phyloP scores from a whole-genome alignment of 2,797 vertebrate species.

The Bradypodion ventrale region DNA sequence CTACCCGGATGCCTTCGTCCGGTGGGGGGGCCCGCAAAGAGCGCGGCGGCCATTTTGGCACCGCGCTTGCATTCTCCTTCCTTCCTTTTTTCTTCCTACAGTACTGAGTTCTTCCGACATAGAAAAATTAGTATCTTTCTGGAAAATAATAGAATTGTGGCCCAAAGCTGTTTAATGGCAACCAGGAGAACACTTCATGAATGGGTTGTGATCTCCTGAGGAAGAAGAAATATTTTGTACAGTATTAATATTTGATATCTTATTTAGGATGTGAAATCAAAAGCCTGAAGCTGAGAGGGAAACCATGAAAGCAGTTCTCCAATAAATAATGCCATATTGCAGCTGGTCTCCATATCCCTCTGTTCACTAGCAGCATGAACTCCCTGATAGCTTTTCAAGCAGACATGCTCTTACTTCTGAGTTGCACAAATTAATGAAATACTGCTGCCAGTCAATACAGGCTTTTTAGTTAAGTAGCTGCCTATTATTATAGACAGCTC shows the following conservation, averaged over 20 bases:
- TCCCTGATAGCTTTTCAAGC: conserved; percentile 38
- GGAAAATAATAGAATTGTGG: conserved; percentile 58
- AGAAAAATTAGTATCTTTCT: conserved; percentile 51
- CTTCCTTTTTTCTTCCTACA: background rate
- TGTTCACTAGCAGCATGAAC: conserved; percentile 44
- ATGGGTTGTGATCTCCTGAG: conserved; percentile 55
- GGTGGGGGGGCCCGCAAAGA: too few species aligned
- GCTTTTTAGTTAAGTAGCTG: background rate
- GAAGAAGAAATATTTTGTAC: conserved; percentile 63
- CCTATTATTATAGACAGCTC: background rate
- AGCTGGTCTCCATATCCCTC: conserved; percentile 9
- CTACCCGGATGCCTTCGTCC: too few species aligned
- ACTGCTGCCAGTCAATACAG: background rate
- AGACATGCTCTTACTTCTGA: conserved; percentile 18
- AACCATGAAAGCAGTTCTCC: conserved; percentile 38
- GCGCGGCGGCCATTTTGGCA: too few species aligned
- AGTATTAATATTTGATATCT: conserved; percentile 72
- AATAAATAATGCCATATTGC: conserved; percentile 54
- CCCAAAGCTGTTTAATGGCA: conserved; percentile 64
- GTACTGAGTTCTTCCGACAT: conserved; percentile 31
- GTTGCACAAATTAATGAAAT: conserved; percentile 17
- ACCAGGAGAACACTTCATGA: conserved; percentile 49
- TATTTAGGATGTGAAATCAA: conserved; percentile 68
- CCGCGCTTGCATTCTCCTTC: too few species aligned
- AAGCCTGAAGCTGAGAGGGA: conserved; percentile 56